phyloP scores from a whole-genome alignment of 2,797 vertebrate genomes.

The Danio albolineatus region DNA sequence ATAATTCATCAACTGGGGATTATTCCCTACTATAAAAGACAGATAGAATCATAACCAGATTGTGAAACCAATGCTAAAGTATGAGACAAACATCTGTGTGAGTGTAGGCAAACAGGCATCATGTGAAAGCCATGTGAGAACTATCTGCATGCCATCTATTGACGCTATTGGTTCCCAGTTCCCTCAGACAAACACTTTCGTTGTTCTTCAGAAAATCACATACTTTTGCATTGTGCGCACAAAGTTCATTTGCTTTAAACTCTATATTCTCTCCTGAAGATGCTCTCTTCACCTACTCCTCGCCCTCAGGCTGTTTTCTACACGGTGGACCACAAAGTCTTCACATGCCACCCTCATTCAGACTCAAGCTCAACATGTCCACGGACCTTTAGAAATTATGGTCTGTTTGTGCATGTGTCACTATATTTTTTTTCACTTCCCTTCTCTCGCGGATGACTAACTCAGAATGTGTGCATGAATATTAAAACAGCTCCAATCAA shows the following conservation, averaged over 20 bases:
- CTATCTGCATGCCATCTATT: constrained; percentile 3
- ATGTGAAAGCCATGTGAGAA: constrained; percentile 27
- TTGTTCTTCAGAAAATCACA: background rate
- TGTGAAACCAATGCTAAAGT: background rate
- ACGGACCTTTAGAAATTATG: constrained; percentile 26
- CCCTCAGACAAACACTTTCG: background rate
- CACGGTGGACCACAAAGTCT: constrained; percentile 42
- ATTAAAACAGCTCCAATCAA: constrained; percentile 37
- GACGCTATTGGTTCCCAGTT: background rate
- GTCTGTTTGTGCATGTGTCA: constrained; percentile 22
- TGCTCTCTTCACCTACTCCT: background rate
- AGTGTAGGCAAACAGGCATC: constrained; percentile 8
- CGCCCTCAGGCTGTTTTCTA: constrained; percentile 41
- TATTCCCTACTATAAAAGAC: background rate
- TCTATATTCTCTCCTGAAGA: background rate
- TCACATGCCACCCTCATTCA: constrained; percentile 59
- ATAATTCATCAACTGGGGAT: too few relatives aligned
- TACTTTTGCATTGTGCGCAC: background rate
- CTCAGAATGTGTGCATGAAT: constrained; percentile 18
- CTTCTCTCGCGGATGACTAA: constrained; percentile 16
- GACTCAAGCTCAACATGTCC: constrained; percentile 41
- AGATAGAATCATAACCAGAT: background rate
- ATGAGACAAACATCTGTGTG: background rate
- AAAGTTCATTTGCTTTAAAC: constrained; percentile 27
- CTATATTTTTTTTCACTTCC: constrained; percentile 14